These are phyloP conservation scores for Actenoides lindsayi DNA, from an alignment of 2,113 vertebrate genomes.

Conservation along the genomic window DNA sequence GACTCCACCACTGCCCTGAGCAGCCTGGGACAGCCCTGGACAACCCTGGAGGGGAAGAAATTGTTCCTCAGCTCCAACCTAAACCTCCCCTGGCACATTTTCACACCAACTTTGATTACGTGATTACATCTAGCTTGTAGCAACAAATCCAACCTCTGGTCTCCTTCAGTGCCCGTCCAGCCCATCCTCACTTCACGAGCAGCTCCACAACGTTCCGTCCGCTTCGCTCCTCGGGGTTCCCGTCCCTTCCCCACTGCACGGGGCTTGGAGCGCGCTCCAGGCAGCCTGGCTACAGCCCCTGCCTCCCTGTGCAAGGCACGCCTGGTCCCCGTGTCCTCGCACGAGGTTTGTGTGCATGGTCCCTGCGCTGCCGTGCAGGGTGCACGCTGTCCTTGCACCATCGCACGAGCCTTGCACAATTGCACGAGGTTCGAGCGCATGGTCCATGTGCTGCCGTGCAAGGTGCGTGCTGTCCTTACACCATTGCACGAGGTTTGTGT, in stretches of 20 bases:
- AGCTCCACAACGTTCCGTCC: not conserved
- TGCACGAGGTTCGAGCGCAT: fast-evolving
- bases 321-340: fast-evolving
- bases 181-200: not conserved
- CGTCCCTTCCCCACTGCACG: too few species aligned
- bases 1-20: too few species aligned
- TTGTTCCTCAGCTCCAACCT: not conserved
- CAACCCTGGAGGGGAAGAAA: not conserved
- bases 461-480: too few species aligned
- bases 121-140: not conserved
- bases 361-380: fast-evolving
- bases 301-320: fast-evolving
- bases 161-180: not conserved
- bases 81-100: not conserved
- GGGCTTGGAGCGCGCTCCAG: not conserved
- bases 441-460: fast-evolving
- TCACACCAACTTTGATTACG: not conserved
- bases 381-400: too few species aligned
- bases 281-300: not conserved
- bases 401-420: too few species aligned
- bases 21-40: not conserved
- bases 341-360: fast-evolving
- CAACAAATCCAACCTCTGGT: not conserved
- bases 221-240: not conserved
- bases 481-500: fast-evolving